Evolutionary conservation across 2,113 vertebrate species (phyloP), one percentile per base, ranked within the genome.

Genomic region (Mus pahari): DNA sequence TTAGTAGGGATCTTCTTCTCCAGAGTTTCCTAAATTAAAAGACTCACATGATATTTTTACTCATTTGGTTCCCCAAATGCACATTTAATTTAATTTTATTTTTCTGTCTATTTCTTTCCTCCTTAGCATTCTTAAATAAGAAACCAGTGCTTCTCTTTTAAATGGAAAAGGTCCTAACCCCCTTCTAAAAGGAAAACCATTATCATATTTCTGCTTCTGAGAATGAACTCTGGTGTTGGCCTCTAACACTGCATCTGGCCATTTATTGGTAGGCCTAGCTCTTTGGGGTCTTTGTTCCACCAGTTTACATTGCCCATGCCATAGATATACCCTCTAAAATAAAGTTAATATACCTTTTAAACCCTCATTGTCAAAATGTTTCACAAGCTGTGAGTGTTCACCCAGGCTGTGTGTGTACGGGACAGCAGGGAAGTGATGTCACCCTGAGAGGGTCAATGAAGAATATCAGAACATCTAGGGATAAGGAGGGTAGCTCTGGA

Each of bases 191-290:
- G 90, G 90, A 64, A 28, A 60, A 79, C 53, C 78, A 33, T 89
- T 62, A 45, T 93, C 81, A 33, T 26, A 53, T 60, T 81, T 94
- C 26, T 1, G 33, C 64, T 48, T 94, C 91, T 78, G 75, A 96
- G 87, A 82, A 31, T 92, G 78, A 89, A 8, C 58, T 89, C 58
- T 83, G 20, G 66, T 22, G 5, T 55, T 70, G 93, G 62, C 55
- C 36, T 94, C 22, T 89, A 78, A 74, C 64, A 83, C 90, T 96
- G 94, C 73, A 97, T 91, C 78, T 7, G 0, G 88, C 94, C 92
- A 73, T 94, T 98, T 96, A 96, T 93, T 93, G 96, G 95, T 81
- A 97, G 94, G 79, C 33, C 95, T 60, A 96, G 82, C 91, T 97
- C 95, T 97, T 6, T 75, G 86, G 88, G 97, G 95, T 79, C 86